phyloP scores from a whole-genome alignment of 2,888 invertebrate species.

The Orthosia gracilis region DNA sequence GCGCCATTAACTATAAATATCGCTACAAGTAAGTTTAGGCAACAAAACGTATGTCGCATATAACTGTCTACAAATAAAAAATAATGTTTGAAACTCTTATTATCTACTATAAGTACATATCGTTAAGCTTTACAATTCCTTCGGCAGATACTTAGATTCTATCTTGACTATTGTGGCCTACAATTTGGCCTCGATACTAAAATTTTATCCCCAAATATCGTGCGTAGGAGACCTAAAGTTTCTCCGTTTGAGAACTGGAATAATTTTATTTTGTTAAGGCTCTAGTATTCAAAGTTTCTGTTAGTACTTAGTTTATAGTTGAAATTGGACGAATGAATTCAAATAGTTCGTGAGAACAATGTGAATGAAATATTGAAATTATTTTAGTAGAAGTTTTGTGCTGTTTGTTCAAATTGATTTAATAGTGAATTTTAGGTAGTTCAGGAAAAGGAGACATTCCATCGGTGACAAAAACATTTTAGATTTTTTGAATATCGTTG shows the following conservation, averaged over 20 bases:
- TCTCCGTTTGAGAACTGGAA: slow-evolving; percentile 14
- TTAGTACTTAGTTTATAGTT: neutral
- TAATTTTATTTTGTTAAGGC: slow-evolving; percentile 38
- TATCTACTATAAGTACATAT: slow-evolving; percentile 16
- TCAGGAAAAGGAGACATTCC: neutral
- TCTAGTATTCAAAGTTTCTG: slow-evolving; percentile 11
- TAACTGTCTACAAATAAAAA: slow-evolving; percentile 35
- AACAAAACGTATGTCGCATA: neutral
- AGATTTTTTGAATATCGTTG: neutral
- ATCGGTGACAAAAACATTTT: neutral
- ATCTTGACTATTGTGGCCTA: slow-evolving; percentile 23
- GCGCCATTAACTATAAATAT: no score
- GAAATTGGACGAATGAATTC: neutral
- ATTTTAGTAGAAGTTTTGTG: neutral
- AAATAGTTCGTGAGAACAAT: neutral
- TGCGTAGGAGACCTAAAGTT: slow-evolving; percentile 43
- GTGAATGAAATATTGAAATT: slow-evolving; percentile 1
- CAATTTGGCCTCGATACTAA: slow-evolving; percentile 35
- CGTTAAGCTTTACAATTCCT: slow-evolving; percentile 22
- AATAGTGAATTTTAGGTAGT: neutral
- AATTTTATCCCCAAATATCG: slow-evolving; percentile 54
- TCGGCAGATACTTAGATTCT: slow-evolving; percentile 35
- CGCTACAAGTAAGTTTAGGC: neutral
- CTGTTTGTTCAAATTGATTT: neutral
- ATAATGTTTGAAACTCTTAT: slow-evolving; percentile 11